Evolutionary conservation across 2,113 vertebrate genomes (phyloP).

Genomic region (Onychostruthus taczanowskii): DNA sequence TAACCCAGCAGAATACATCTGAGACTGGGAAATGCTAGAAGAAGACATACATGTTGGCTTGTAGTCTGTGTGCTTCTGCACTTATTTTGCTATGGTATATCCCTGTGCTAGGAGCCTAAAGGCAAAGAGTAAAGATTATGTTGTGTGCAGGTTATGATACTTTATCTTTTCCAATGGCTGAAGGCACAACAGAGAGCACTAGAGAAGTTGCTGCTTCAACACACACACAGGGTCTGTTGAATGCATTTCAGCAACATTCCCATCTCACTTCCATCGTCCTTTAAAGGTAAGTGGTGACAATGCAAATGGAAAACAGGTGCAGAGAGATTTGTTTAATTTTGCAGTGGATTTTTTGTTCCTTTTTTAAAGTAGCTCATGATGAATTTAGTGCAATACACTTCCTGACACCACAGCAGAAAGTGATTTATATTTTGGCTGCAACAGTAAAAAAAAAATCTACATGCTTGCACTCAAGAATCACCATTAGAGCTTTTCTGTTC

Average conservation of each 20-base stretch:
- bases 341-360: conserved; percentile 27
- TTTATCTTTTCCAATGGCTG: conserved; percentile 2
- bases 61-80: not conserved
- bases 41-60: not conserved
- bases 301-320: conserved; percentile 49
- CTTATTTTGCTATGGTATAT: not conserved
- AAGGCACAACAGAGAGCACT: not conserved
- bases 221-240: not conserved
- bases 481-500: not conserved
- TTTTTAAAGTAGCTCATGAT: conserved; percentile 49
- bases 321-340: conserved; percentile 59
- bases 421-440: conserved; percentile 51
- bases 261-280: conserved; percentile 23
- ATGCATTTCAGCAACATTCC: not conserved
- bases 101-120: not conserved
- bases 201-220: not conserved
- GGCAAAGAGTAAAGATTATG: not conserved
- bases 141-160: not conserved
- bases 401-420: conserved; percentile 32
- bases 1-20: not conserved
- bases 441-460: conserved; percentile 4
- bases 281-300: conserved; percentile 64
- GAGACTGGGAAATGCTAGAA: not conserved
- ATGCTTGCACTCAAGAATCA: not conserved
- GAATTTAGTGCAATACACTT: conserved; percentile 53